These are phyloP conservation scores for Mylabris phalerata DNA, from an alignment of 1,140 invertebrate genomes.

Conservation along the genomic window DNA sequence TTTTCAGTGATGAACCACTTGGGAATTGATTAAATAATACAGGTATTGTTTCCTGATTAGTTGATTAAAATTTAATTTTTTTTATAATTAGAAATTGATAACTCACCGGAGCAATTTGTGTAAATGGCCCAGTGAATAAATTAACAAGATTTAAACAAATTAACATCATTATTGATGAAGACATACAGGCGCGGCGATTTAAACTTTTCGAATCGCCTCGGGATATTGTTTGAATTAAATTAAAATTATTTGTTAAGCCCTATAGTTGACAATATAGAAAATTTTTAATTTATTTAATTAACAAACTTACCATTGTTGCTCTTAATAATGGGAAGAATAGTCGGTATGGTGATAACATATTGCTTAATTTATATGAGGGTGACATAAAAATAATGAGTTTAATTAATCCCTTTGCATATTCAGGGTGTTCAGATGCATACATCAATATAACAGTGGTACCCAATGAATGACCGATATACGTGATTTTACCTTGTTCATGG, in stretches of 20 bases:
- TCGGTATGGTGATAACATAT: conserved; percentile 32
- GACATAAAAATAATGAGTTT: conserved; percentile 33
- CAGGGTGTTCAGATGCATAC: conserved; percentile 41
- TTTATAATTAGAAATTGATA: neutral
- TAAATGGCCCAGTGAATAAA: conserved; percentile 32
- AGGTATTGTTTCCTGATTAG: conserved; percentile 33
- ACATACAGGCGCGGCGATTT: conserved; percentile 27
- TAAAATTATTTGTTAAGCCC: conserved; percentile 24
- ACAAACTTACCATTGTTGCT: conserved; percentile 23
- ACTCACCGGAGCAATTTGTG: conserved; percentile 33
- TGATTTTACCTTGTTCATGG: conserved; percentile 39
- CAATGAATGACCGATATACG: conserved; percentile 51
- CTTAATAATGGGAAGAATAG: conserved; percentile 30
- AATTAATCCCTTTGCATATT: conserved; percentile 33
- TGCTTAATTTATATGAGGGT: conserved; percentile 35
- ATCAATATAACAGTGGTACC: conserved; percentile 42
- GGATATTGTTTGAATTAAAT: conserved; percentile 29
- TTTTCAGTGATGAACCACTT: conserved; percentile 34
- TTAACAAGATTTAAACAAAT: conserved; percentile 27
- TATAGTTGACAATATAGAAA: conserved; percentile 14
- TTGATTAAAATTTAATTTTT: neutral
- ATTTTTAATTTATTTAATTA: neutral
- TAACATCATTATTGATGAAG: conserved; percentile 29
- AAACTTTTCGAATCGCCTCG: conserved; percentile 24
- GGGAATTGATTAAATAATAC: conserved; percentile 38